A percentile compares a stretch with the other conserved stretches of the same genome.
These are phyloP conservation scores for Lasioglossum lativentre DNA, from an alignment of 2,888 invertebrate genomes.

Conservation along the genomic window DNA sequence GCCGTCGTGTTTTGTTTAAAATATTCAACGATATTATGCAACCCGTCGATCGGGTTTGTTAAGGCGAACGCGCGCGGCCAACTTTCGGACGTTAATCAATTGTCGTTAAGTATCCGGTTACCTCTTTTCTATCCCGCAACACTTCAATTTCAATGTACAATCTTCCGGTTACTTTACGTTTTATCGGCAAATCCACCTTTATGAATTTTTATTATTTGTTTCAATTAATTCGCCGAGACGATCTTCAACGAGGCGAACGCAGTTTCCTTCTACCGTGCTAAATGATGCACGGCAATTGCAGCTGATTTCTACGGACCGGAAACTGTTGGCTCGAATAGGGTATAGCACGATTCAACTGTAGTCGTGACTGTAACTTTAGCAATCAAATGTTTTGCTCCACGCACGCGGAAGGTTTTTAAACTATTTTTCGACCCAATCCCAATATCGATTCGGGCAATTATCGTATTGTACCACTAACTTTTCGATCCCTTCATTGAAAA, in stretches of 20 bases:
- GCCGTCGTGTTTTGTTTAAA: constrained; percentile 25
- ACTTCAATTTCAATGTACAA: constrained; percentile 11
- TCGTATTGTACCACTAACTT: not conserved
- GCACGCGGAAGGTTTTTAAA: not conserved
- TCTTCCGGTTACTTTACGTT: not conserved
- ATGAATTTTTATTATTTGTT: constrained; percentile 40
- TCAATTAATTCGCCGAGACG: constrained; percentile 14
- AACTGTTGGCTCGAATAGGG: not conserved
- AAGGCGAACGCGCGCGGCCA: not conserved
- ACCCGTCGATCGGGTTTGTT: constrained; percentile 31
- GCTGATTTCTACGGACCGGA: not conserved
- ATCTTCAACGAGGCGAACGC: not conserved
- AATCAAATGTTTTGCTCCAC: not conserved
- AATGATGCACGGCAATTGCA: not conserved
- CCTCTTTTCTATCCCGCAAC: not conserved
- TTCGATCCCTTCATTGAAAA: not conserved
- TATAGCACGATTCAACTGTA: not conserved
- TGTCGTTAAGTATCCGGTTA: constrained; percentile 22
- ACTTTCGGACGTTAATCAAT: constrained; percentile 30
- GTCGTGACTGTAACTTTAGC: not conserved
- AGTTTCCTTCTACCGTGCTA: not conserved
- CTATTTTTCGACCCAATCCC: not conserved
- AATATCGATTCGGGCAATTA: not conserved
- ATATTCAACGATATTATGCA: constrained; percentile 25
- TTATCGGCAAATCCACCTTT: constrained; percentile 16